Percentiles rank a stretch among this genome's conserved stretches.
Conservation (phyloP, 2,797 vertebrate genomes). For the Acipenser transmontanus region DNA sequence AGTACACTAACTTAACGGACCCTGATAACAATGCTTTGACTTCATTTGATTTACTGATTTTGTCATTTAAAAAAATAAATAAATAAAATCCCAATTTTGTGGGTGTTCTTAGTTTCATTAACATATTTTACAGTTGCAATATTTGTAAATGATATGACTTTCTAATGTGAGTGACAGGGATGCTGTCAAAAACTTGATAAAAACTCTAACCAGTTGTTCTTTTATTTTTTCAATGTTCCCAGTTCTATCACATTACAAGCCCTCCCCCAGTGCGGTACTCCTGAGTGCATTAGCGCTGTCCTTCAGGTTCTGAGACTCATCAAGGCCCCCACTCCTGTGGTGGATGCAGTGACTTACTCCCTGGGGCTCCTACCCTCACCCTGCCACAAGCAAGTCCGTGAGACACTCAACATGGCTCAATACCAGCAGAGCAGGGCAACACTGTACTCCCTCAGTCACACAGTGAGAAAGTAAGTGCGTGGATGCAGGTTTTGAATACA, state of each 20-base stretch:
- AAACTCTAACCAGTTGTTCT: not conserved
- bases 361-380: conserved; percentile 67
- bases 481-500: too few species aligned
- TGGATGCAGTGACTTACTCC: conserved; percentile 70
- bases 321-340: conserved; percentile 41
- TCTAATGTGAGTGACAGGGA: too few species aligned
- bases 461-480: conserved; percentile 68
- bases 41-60: too few species aligned
- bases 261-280: conserved; percentile 81
- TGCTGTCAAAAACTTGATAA: too few species aligned
- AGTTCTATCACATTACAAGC: conserved; percentile 75
- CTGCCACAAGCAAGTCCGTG: conserved; percentile 53
- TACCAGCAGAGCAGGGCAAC: conserved; percentile 69
- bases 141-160: too few species aligned
- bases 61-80: too few species aligned
- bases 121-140: too few species aligned
- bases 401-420: conserved; percentile 77
- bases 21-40: too few species aligned
- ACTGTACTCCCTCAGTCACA: conserved; percentile 80
- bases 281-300: conserved; percentile 75
- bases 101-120: too few species aligned
- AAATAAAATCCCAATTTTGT: too few species aligned
- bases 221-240: conserved; percentile 24
- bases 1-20: too few species aligned
- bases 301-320: conserved; percentile 64